A percentile compares a stretch with the other conserved stretches of the same genome.
Conservation (phyloP, 2,113 vertebrate species). For the Megaceryle torquata region DNA sequence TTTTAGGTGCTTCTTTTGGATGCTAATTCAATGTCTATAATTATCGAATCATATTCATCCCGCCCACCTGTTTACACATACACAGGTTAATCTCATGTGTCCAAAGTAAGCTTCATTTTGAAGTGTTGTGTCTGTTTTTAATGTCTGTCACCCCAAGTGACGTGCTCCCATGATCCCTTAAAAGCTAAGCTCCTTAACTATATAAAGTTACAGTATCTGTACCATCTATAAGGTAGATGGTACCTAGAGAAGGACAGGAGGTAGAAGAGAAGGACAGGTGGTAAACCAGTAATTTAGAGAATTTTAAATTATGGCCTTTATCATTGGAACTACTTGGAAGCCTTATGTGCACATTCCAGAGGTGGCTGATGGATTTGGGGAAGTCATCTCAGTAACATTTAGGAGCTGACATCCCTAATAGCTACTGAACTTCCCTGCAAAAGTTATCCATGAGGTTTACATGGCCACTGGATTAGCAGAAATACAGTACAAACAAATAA, state of each 20-base stretch:
- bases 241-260: neutral
- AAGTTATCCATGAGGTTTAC: neutral
- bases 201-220: neutral
- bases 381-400: constrained; percentile 11
- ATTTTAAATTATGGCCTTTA: neutral
- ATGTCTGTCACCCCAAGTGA: neutral
- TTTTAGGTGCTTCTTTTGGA: neutral
- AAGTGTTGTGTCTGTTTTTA: neutral
- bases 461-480: neutral
- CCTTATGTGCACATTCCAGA: neutral
- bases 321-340: neutral
- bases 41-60: neutral
- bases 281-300: neutral
- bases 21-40: neutral
- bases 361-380: neutral
- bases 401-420: neutral
- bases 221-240: neutral
- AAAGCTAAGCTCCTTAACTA: neutral
- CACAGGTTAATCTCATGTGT: neutral
- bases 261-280: neutral
- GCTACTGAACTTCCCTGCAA: neutral
- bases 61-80: neutral
- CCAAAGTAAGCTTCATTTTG: neutral
- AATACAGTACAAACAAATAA: neutral
- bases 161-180: neutral